phyloP scores from a whole-genome alignment of 2,888 invertebrate genomes.

The Philereme vetulata region DNA sequence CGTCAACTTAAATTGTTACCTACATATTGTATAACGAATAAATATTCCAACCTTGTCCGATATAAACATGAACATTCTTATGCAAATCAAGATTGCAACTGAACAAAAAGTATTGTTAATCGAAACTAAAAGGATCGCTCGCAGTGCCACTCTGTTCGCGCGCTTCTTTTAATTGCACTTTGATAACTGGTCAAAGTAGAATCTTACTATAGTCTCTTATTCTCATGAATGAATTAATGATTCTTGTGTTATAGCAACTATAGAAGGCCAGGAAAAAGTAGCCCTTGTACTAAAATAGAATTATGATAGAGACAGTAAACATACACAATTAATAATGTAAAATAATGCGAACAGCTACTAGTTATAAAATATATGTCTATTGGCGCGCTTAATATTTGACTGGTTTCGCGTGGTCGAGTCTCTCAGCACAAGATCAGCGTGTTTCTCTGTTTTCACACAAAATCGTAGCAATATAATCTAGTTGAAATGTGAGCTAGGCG shows the following conservation, averaged over 20 bases:
- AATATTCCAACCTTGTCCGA: slow-evolving; percentile 39
- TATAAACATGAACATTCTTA: slow-evolving; percentile 64
- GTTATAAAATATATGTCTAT: too few species aligned
- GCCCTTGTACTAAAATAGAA: too few species aligned
- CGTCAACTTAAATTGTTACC: neutral
- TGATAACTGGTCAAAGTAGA: slow-evolving; percentile 70
- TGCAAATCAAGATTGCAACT: slow-evolving; percentile 71
- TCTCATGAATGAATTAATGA: too few species aligned
- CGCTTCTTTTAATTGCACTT: slow-evolving; percentile 71
- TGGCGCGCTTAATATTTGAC: neutral
- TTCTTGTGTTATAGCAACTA: too few species aligned
- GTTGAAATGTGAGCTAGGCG: slow-evolving; percentile 59
- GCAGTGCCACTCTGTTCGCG: slow-evolving; percentile 57
- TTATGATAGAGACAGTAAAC: too few species aligned
- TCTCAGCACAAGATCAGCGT: slow-evolving; percentile 40
- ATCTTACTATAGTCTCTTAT: too few species aligned
- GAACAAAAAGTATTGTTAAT: slow-evolving; percentile 75
- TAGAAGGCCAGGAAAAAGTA: too few species aligned
- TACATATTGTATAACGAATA: slow-evolving; percentile 4
- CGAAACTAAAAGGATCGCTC: slow-evolving; percentile 71
- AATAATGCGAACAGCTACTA: too few species aligned
- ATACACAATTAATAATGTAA: too few species aligned
- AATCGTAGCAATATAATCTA: slow-evolving; percentile 42
- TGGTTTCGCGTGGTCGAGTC: slow-evolving; percentile 36
- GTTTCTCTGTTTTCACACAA: slow-evolving; percentile 42